Evolutionary conservation across 1,140 invertebrate genomes (phyloP).

Genomic region (Brachionus calyciflorus): DNA sequence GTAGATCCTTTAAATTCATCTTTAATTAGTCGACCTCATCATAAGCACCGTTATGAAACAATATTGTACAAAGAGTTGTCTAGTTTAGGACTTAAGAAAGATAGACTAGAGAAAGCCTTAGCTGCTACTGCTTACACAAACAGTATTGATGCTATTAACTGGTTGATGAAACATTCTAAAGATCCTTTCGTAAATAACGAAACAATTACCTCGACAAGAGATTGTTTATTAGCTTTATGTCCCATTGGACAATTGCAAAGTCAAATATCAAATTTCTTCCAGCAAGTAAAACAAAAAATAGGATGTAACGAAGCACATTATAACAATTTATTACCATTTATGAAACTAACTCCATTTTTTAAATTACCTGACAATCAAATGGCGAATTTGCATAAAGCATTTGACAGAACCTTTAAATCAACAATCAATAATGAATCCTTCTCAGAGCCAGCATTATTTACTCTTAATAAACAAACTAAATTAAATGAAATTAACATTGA

Average conservation of each 20-base stretch:
- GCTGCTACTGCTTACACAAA: conserved; percentile 32
- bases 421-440: background rate
- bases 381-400: conserved; percentile 37
- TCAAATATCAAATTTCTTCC: conserved; percentile 29
- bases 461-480: background rate
- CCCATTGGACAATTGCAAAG: background rate
- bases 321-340: conserved; percentile 31
- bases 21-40: background rate
- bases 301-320: conserved; percentile 35
- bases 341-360: conserved; percentile 43
- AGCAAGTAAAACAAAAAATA: conserved; percentile 23
- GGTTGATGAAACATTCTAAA: conserved; percentile 39
- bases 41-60: background rate
- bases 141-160: conserved; percentile 34
- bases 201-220: conserved; percentile 4
- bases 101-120: conserved; percentile 17
- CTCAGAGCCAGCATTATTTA: no score
- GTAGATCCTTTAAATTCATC: background rate
- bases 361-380: conserved; percentile 40
- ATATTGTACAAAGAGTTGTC: background rate
- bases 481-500: conserved; percentile 16
- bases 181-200: conserved; percentile 28
- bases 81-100: background rate
- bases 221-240: conserved; percentile 33
- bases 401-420: conserved; percentile 16